Base-by-base conservation (phyloP, 1,140 invertebrate genomes). In the Nymphalis io region DNA sequence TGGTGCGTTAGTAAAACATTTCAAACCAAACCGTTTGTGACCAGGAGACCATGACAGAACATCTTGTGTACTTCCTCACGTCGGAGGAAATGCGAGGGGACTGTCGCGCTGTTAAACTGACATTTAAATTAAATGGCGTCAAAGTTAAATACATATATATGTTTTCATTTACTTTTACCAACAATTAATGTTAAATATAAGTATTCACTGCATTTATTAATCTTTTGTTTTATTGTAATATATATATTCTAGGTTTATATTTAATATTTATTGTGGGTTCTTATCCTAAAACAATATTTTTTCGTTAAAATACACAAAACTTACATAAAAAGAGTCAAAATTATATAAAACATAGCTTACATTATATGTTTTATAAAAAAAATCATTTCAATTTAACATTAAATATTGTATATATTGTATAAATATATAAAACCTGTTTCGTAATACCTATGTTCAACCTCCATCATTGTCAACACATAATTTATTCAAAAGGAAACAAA, bases 401-500 rank as follows among this genome's bases (percentile, higher is more conserved):
- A 8, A 33, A 33, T 33, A 33, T 33, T 33, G 27, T 33, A 33
- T 33, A 5, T 33, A 46, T 46, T n/a, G 15, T 16, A 46, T 6
- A 21, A 46, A 20, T 12, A 51, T 51, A 18, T 20, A 51, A 18
- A 20, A 42, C 40, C 40, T 15, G 12, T 15, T 15, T 42, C 12
- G 12, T n/a, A 51, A 51, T 6, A 51, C 18, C 11, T 55, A 12
- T 10, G 20, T 27, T 53, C 20, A 5, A 21, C 20, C 48, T 21
- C 23, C 51, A 12, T 55, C 23, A 55, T 5, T 55, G 21, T 64
- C 48, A 57, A 21, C 62, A 57, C 18, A 64, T 64, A 55, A 64
- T 42, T 27, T 64, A 64, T 64, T 64, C 86, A 60, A 84, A 82
- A 82, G 85, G 86, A 88, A 88, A 83, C 74, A 77, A 73, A 61